These are phyloP conservation scores for Embidobia sp. DNA, from an alignment of 2,888 invertebrate genomes.

Conservation along the genomic window DNA sequence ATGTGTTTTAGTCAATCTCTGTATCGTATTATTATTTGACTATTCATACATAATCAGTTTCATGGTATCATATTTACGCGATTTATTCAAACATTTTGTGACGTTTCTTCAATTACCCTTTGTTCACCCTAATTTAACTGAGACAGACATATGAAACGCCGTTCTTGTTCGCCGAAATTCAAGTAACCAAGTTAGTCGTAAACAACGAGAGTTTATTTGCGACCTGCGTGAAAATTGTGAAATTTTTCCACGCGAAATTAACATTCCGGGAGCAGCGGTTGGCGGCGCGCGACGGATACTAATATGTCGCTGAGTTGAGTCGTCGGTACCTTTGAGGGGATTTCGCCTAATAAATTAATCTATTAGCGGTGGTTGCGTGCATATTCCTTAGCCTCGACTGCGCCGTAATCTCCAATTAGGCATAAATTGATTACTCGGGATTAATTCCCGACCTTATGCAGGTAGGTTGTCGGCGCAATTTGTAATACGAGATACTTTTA, in stretches of 20 bases:
- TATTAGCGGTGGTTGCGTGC: slow-evolving; percentile 75
- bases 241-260: slow-evolving; percentile 53
- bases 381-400: slow-evolving; percentile 64
- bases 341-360: slow-evolving; percentile 80
- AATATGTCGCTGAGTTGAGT: slow-evolving; percentile 75
- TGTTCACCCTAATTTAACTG: too few relatives aligned
- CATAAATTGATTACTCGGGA: slow-evolving; percentile 79
- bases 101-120: too few relatives aligned
- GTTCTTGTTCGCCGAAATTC: too few relatives aligned
- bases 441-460: slow-evolving; percentile 70
- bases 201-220: slow-evolving; percentile 50
- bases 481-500: slow-evolving; percentile 56
- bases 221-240: slow-evolving; percentile 31
- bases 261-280: slow-evolving; percentile 73
- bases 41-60: too few relatives aligned
- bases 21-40: too few relatives aligned
- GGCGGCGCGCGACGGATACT: slow-evolving; percentile 72
- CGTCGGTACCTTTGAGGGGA: slow-evolving; percentile 78
- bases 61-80: too few relatives aligned
- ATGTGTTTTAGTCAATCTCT: too few relatives aligned
- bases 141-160: too few relatives aligned
- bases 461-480: slow-evolving; percentile 46
- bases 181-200: too few relatives aligned
- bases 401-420: slow-evolving; percentile 79
- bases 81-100: too few relatives aligned